Percentiles rank a stretch among this genome's conserved stretches.
Evolutionary conservation across 2,888 invertebrate genomes (phyloP).

Genomic region (Eupithecia abbreviata): DNA sequence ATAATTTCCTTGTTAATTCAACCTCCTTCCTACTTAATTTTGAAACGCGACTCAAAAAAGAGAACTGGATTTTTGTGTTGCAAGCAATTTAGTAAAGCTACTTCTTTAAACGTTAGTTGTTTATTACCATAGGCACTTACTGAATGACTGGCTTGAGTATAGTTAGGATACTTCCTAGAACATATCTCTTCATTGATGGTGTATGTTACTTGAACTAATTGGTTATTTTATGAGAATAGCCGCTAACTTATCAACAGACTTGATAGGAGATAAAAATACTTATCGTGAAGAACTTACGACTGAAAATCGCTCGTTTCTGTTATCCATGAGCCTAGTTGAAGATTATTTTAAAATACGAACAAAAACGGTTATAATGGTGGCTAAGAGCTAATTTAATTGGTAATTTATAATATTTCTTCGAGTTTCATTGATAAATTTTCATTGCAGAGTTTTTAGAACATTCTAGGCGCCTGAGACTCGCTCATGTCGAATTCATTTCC

Average conservation of each 20-base stretch:
- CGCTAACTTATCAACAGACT: conserved; percentile 8
- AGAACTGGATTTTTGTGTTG: no score
- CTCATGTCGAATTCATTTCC: conserved; percentile 50
- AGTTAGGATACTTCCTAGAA: conserved; percentile 41
- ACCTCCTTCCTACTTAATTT: no score
- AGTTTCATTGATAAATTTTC: conserved; percentile 66
- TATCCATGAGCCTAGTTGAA: neutral
- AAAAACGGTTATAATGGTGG: conserved; percentile 57
- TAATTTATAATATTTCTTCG: conserved; percentile 68
- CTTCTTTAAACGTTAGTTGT: neutral
- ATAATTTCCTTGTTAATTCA: no score
- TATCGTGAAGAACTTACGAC: conserved; percentile 37
- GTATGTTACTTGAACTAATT: conserved; percentile 67
- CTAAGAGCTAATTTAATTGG: conserved; percentile 57
- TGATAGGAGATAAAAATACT: neutral
- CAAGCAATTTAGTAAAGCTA: no score
- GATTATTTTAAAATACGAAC: conserved; percentile 61
- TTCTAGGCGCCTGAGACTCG: conserved; percentile 49
- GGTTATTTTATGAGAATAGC: conserved; percentile 55
- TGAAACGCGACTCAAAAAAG: no score
- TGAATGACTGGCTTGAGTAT: neutral
- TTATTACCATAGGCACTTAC: neutral
- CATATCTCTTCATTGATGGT: conserved; percentile 63
- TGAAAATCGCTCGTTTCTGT: conserved; percentile 34
- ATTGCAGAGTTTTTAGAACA: conserved; percentile 60